Evolutionary conservation across 2,113 vertebrate species (phyloP).

Genomic region (Psilopsiagon aymara): DNA sequence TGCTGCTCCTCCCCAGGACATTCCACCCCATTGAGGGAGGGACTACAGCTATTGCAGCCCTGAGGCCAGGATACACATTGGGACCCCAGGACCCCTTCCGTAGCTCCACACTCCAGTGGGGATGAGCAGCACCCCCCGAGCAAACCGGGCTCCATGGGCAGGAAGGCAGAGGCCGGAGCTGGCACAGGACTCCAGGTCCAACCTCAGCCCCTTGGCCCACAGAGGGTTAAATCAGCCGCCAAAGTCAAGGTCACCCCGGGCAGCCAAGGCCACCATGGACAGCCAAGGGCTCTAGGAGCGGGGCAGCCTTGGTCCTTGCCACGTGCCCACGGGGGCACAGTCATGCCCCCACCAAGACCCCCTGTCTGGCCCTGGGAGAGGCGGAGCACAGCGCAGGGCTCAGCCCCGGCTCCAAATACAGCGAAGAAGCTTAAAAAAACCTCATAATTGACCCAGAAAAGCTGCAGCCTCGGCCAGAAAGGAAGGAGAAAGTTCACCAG

Average conservation of each 20-base stretch:
- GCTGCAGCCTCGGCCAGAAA: neutral
- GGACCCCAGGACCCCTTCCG: neutral
- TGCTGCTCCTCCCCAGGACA: neutral
- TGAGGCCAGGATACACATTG: accelerated
- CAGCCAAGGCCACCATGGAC: constrained; percentile 46
- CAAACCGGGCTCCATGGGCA: accelerated
- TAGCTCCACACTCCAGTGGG: neutral
- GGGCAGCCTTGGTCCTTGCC: neutral
- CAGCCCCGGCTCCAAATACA: neutral
- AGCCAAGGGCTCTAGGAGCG: neutral
- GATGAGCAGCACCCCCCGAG: neutral
- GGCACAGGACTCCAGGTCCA: neutral
- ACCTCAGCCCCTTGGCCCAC: neutral
- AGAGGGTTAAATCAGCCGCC: neutral
- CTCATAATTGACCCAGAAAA: neutral
- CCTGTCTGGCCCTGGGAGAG: accelerated
- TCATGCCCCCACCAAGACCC: neutral
- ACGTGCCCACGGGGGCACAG: accelerated
- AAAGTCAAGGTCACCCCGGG: constrained; percentile 42
- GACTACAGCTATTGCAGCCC: neutral
- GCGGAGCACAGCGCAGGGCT: accelerated
- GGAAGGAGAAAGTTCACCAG: neutral
- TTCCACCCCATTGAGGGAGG: neutral
- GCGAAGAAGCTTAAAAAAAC: neutral
- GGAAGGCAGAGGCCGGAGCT: neutral